Base-by-base conservation (phyloP, 2,113 vertebrate species). In the Aleadryas rufinucha region DNA sequence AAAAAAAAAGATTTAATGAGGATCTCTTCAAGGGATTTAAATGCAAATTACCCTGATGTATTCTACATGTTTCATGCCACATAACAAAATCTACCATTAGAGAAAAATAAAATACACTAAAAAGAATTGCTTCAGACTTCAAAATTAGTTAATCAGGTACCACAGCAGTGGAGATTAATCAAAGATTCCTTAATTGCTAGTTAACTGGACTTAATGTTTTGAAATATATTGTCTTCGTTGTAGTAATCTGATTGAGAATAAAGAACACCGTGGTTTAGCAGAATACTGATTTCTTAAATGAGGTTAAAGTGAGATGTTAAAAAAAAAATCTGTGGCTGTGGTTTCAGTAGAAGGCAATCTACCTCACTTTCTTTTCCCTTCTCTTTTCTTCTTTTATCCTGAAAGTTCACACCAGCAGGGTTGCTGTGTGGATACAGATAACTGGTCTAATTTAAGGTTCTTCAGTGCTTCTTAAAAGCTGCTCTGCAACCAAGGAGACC, bases 11-110 rank as follows among this genome's bases (percentile, higher is more conserved):
- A 81, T 60, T 80, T 95, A 87, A 90, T 31, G 39, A 60, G 17
- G n/a, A 44, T 56, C 27, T 93, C 71, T 96, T 90, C 45, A 86
- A 95, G 79, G 68, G 39, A 81, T 93, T 95, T 96, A 88, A 94
- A 95, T 87, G 85, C 71, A 95, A 93, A 96, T 91, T 91, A 93
- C 33, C 22, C 44, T 90, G 68, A 80, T 87, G 50, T 71, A 63
- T 54, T 96, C 68, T 81, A 60, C 64, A 45, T 74, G 42, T 75
- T 95, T 93, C 60, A 33, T 90, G 79, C 19, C 35, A 90, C 39
- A 20, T 77, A 86, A 74, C 47, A 88, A 69, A 88, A 44, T 15
- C 63, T 70, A 56, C 50, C 47, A 54, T 87, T 89, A 78, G 20
- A 74, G 82, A 74, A 97, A 74, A 92, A 88, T 66, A 93, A 85